Evolutionary conservation across 2,888 invertebrate genomes (phyloP), one percentile per base, ranked within the genome.

Genomic region (Rhamphomyia laevipes): DNA sequence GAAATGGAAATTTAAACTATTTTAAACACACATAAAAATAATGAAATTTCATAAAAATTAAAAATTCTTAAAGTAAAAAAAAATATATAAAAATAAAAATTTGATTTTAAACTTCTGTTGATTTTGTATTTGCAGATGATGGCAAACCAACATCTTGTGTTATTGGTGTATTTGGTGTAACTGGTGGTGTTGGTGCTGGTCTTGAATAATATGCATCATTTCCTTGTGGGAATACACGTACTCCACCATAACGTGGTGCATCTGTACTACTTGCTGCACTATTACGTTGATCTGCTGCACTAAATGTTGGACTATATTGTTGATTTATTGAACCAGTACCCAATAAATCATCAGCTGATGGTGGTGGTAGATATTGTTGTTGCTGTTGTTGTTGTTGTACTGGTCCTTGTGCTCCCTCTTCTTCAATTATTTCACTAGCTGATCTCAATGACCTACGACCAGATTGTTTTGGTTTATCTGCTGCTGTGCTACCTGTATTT

Each of bases 401-500:
- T 49, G 12, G 33, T 47, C 43, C 11, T 54, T 53, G 7, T 58
- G 57, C 38, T 60, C 58, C 31, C 46, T 52, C 53, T 16, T 42
- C 41, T 5, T 33, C 45, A 38, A 64, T 64, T 40, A 61, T 61
- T 52, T 75, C 76, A 13, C 61, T 61, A 55, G 72, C 72, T 42
- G 74, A 68, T 44, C 66, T 64, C 45, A 77, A 64, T 42, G 76
- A 76, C 41, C 75, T 75, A 31, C 80, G 74, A 10, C 80, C 80
- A 43, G 72, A 66, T 62, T 80, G 80, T 53, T 76, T 75, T 17
- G 79, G 77, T 57, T 63, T 64, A 52, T 66, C 67, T 10, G 12
- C 18, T 11, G 12, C 15, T 11, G 16, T 5, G 13, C 12, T 18
- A 67, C 75, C 76, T 66, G 61, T 60, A 62, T 63, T 64, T 69